These are phyloP conservation scores for Gnathonemus longibarbis DNA, from an alignment of 2,113 vertebrate genomes.

Conservation along the genomic window DNA sequence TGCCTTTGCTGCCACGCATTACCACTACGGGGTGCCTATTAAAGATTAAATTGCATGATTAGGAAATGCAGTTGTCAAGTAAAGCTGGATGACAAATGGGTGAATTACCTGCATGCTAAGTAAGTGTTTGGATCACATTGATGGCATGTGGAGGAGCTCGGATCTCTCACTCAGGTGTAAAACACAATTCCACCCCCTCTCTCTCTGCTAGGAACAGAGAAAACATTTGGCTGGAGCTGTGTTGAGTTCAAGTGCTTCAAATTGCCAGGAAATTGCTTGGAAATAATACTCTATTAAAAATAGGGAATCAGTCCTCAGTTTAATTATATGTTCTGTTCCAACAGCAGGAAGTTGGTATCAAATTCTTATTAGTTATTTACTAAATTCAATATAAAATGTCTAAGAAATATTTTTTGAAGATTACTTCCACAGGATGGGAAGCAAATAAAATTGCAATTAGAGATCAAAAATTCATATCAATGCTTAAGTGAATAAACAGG, in stretches of 20 bases:
- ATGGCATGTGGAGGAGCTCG: not conserved
- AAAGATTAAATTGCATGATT: conserved; percentile 34
- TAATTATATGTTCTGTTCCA: conserved; percentile 57
- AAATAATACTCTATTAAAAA: conserved; percentile 64
- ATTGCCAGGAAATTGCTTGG: conserved; percentile 42
- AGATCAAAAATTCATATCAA: conserved; percentile 39
- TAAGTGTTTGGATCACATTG: conserved; percentile 17
- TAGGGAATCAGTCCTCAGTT: conserved; percentile 58
- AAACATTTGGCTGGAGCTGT: conserved; percentile 43
- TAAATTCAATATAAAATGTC: conserved; percentile 42
- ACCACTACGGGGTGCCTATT: conserved; percentile 16
- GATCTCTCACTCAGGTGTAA: conserved; percentile 24
- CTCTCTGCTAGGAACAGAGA: conserved; percentile 15
- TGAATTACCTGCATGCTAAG: conserved; percentile 26
- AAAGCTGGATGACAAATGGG: conserved; percentile 16
- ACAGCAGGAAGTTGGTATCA: conserved; percentile 51
- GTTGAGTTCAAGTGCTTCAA: conserved; percentile 62
- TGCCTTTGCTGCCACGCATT: conserved; percentile 25
- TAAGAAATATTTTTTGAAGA: conserved; percentile 26
- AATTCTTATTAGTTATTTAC: conserved; percentile 54
- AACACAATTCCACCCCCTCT: not conserved
- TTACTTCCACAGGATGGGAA: conserved; percentile 35
- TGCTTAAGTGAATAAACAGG: conserved; percentile 52
- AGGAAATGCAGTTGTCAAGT: conserved; percentile 15
- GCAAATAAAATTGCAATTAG: conserved; percentile 42